Conservation (phyloP, 2,113 vertebrate species). For the Vimba vimba region DNA sequence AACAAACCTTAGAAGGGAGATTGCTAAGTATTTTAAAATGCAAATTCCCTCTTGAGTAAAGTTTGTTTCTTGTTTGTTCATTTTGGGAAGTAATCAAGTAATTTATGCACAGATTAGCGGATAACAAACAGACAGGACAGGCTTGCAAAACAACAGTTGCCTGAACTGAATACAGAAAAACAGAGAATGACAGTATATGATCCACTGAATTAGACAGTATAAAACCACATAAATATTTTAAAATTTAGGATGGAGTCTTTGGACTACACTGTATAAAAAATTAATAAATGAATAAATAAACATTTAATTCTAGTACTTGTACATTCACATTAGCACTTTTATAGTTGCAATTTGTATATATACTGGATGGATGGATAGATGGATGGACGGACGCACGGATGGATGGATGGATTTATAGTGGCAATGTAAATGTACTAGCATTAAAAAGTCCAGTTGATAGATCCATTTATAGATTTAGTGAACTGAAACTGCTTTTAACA, state of each 20-base stretch:
- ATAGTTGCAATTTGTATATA: not conserved
- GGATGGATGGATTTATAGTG: too few relatives aligned
- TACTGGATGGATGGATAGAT: too few relatives aligned
- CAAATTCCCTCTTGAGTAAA: not conserved
- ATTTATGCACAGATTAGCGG: conserved; percentile 25
- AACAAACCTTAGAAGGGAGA: conserved; percentile 5
- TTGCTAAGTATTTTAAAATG: conserved; percentile 2
- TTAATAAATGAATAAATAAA: too few relatives aligned
- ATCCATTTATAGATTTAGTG: not conserved
- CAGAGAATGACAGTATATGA: not conserved
- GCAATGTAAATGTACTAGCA: not conserved
- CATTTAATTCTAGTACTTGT: not conserved
- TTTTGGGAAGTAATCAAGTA: not conserved
- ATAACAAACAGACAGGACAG: conserved; percentile 5
- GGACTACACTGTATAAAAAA: not conserved
- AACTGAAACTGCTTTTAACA: not conserved
- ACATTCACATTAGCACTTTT: not conserved
- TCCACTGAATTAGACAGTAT: not conserved
- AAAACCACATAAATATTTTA: not conserved
- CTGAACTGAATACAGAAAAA: not conserved
- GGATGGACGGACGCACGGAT: too few relatives aligned
- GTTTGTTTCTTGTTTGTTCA: conserved; percentile 13
- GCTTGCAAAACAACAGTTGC: not conserved
- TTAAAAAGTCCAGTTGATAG: not conserved
- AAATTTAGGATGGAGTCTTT: not conserved